Percentiles rank a stretch among this genome's conserved stretches.
These are phyloP conservation scores for Magallana nippona DNA, from an alignment of 2,888 invertebrate genomes.

Conservation along the genomic window DNA sequence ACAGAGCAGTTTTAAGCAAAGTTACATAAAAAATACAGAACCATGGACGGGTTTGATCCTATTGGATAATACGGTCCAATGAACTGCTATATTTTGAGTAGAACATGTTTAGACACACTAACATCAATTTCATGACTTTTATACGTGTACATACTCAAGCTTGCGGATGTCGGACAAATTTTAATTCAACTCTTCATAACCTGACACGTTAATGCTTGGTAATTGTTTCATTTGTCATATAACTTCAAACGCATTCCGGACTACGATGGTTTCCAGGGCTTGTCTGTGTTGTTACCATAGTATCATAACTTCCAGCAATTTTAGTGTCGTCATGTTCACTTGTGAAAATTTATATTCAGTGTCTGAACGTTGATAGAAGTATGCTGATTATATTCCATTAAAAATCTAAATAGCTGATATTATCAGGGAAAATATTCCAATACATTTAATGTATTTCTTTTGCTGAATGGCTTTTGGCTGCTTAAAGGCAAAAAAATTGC, in stretches of 20 bases:
- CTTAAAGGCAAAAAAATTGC: background rate
- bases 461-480: background rate
- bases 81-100: background rate
- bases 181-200: slow-evolving; percentile 17
- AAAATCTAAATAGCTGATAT: slow-evolving; percentile 21
- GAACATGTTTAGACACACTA: background rate
- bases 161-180: background rate
- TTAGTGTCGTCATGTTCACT: slow-evolving; percentile 7
- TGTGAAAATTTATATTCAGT: slow-evolving; percentile 2
- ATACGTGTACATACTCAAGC: slow-evolving; percentile 5
- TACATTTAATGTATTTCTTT: background rate
- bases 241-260: slow-evolving; percentile 33
- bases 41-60: background rate
- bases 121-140: slow-evolving; percentile 22
- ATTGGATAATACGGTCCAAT: background rate
- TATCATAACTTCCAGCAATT: slow-evolving; percentile 25
- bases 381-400: slow-evolving; percentile 23
- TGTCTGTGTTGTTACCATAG: slow-evolving; percentile 22
- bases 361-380: background rate
- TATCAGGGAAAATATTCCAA: slow-evolving; percentile 2
- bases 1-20: background rate
- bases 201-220: slow-evolving; percentile 32
- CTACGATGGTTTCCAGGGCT: slow-evolving; percentile 12
- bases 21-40: background rate
- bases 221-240: slow-evolving; percentile 30